Percentiles rank a stretch among this genome's conserved stretches.
These are phyloP conservation scores for Rynchops niger DNA, from an alignment of 2,113 vertebrate species.

Conservation along the genomic window DNA sequence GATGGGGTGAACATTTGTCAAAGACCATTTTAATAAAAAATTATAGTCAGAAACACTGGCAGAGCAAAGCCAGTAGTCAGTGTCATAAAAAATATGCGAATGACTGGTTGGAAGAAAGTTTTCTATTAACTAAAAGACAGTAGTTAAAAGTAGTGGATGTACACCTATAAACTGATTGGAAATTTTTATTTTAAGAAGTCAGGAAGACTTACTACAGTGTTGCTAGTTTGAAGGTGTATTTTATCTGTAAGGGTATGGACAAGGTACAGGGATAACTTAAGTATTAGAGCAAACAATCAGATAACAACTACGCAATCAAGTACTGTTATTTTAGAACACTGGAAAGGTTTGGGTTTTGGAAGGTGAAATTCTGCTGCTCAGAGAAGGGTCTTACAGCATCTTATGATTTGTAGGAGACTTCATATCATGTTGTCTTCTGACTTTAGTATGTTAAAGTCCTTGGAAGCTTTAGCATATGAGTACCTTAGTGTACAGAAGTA, in stretches of 20 bases:
- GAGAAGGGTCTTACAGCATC: background rate
- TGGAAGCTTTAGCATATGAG: background rate
- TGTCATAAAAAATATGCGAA: background rate
- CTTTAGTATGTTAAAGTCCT: fast-evolving
- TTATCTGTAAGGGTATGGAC: background rate
- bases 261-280: background rate
- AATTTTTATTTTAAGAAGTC: background rate
- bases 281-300: background rate
- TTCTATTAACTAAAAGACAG: background rate
- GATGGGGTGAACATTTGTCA: background rate
- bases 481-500: background rate
- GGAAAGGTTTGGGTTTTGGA: background rate
- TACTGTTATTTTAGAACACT: background rate
- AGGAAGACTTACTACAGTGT: background rate
- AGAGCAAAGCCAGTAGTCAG: background rate
- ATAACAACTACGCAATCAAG: background rate
- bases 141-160: background rate
- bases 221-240: background rate
- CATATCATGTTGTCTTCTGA: background rate
- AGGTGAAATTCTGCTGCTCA: background rate
- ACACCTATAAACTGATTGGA: background rate
- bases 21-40: background rate
- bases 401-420: background rate
- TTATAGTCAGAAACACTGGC: background rate
- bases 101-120: background rate